These are phyloP conservation scores for Penaeus indicus DNA, from an alignment of 1,140 invertebrate genomes.

Conservation along the genomic window DNA sequence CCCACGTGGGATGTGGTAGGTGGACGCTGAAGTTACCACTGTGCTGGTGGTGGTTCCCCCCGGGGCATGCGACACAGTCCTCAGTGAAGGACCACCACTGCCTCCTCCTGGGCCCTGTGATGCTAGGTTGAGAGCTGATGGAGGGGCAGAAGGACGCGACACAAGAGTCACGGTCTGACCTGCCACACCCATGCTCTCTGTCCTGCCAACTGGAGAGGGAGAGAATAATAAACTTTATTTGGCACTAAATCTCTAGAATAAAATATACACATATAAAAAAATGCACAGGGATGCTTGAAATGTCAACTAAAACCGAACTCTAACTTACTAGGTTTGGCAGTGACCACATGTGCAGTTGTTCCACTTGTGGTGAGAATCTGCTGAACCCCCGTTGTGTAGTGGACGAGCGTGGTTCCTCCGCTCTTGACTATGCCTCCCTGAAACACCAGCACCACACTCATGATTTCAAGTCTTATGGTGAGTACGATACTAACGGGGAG, in stretches of 20 bases:
- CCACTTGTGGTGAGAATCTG: constrained; percentile 58
- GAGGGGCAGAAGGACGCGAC: constrained; percentile 41
- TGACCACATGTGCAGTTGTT: constrained; percentile 55
- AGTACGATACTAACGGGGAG: background rate
- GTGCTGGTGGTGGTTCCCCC: background rate
- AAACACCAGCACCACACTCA: background rate
- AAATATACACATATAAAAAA: background rate
- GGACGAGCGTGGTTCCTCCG: constrained; percentile 49
- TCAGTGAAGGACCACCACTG: constrained; percentile 38
- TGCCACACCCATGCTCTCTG: constrained; percentile 57
- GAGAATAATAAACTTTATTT: background rate
- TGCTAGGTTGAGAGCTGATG: constrained; percentile 49
- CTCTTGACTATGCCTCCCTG: constrained; percentile 56
- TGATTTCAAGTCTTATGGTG: background rate
- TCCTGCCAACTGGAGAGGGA: constrained; percentile 38
- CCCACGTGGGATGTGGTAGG: constrained; percentile 67
- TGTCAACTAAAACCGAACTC: too few relatives aligned
- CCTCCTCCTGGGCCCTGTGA: constrained; percentile 41
- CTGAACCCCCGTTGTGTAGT: constrained; percentile 55
- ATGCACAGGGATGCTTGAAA: background rate
- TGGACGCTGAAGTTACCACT: constrained; percentile 29
- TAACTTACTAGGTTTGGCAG: constrained; percentile 50
- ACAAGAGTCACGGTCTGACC: constrained; percentile 57
- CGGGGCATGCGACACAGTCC: constrained; percentile 49
- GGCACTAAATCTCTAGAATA: background rate